Percentiles rank a stretch among this genome's conserved stretches.
Conservation (phyloP, 1,140 invertebrate genomes). For the Papilio xuthus region DNA sequence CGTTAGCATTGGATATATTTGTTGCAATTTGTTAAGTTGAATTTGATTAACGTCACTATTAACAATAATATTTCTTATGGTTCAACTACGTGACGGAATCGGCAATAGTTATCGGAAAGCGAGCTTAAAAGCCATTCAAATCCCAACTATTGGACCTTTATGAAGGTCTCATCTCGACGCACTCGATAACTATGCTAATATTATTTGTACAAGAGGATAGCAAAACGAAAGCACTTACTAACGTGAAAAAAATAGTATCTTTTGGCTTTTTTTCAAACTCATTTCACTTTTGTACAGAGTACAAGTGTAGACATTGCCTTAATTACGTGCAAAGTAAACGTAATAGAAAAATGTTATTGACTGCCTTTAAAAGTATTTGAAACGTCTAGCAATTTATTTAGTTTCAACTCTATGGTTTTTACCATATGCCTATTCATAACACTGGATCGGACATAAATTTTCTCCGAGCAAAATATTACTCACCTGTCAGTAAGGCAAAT, state of each 20-base stretch:
- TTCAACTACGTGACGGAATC: slow-evolving; percentile 71
- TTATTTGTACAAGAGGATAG: slow-evolving; percentile 77
- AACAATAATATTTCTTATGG: slow-evolving; percentile 75
- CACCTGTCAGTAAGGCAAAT: too few relatives aligned
- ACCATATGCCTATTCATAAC: too few relatives aligned
- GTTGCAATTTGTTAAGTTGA: neutral
- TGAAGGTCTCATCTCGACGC: slow-evolving; percentile 74
- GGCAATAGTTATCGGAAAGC: slow-evolving; percentile 79
- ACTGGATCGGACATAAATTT: too few relatives aligned
- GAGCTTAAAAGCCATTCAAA: slow-evolving; percentile 76
- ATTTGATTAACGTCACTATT: slow-evolving; percentile 60
- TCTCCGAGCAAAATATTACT: too few relatives aligned
- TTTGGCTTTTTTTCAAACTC: neutral
- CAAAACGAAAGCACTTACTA: slow-evolving; percentile 51
- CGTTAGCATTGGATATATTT: too few relatives aligned
- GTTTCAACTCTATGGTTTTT: too few relatives aligned
- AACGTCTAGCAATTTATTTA: too few relatives aligned
- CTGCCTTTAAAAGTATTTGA: too few relatives aligned
- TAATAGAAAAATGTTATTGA: neutral
- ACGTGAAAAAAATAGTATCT: slow-evolving; percentile 19
- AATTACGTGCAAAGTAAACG: neutral
- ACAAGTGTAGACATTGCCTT: neutral
- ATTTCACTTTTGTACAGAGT: neutral
- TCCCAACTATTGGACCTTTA: slow-evolving; percentile 73
- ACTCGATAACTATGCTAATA: slow-evolving; percentile 81